Conservation (phyloP, 1,140 invertebrate genomes). For the Brachionus paranguensis region DNA sequence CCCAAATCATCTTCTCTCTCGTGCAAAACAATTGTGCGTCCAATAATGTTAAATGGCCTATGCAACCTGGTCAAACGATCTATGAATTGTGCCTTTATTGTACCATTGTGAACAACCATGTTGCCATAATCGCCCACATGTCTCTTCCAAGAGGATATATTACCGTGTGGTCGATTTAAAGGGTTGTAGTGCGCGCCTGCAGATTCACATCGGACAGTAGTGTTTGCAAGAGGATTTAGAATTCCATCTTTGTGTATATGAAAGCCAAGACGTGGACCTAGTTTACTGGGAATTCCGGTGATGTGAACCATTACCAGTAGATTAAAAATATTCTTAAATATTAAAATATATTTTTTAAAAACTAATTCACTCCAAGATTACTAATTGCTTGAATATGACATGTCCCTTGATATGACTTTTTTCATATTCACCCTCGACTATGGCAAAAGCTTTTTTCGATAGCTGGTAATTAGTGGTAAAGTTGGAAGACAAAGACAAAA, state of each 20-base stretch:
- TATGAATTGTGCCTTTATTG: constrained; percentile 51
- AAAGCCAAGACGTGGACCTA: constrained; percentile 4
- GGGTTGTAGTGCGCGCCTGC: background rate
- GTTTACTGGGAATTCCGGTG: background rate
- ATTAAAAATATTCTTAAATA: background rate
- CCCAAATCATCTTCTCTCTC: constrained; percentile 91
- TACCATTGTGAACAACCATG: constrained; percentile 60
- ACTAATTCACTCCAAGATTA: background rate
- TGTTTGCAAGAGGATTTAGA: background rate
- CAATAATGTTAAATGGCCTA: constrained; percentile 63
- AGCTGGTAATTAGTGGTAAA: background rate
- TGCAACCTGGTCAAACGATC: constrained; percentile 69
- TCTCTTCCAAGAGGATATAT: constrained; percentile 55
- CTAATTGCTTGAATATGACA: constrained; percentile 18
- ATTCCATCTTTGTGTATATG: constrained; percentile 18
- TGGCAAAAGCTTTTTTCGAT: background rate
- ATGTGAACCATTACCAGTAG: background rate
- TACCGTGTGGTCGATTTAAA: constrained; percentile 43
- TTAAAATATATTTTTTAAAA: background rate
- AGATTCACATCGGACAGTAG: constrained; percentile 41
- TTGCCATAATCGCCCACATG: constrained; percentile 89
- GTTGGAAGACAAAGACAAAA: background rate
- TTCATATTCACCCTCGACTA: background rate
- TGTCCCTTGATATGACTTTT: background rate
- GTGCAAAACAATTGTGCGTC: constrained; percentile 62